phyloP scores from a whole-genome alignment of 23 tunicate genomes.

The Trididemnum miniatum region DNA sequence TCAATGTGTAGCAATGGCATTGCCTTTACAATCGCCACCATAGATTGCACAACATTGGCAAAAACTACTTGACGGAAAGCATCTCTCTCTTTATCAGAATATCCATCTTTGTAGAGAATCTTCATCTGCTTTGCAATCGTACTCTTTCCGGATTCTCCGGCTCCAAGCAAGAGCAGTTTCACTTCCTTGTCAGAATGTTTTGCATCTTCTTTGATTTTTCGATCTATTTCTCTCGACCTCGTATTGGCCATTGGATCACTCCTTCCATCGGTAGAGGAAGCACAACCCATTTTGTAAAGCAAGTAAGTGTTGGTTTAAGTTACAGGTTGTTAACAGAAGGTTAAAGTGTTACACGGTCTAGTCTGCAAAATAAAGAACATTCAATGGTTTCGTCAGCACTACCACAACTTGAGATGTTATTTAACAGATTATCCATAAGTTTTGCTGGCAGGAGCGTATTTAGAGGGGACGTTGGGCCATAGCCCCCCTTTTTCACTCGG shows the following conservation, averaged over 20 bases:
- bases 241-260: constrained; percentile 17
- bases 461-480: no score
- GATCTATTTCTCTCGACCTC: constrained; percentile 68
- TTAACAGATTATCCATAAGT: no score
- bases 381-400: no score
- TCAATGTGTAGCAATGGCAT: constrained; percentile 77
- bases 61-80: constrained; percentile 62
- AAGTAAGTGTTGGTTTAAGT: no score
- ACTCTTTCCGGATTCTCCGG: constrained; percentile 98
- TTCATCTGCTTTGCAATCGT: constrained; percentile 97
- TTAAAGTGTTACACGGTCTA: no score
- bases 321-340: no score
- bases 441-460: no score
- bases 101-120: constrained; percentile 92
- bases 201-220: constrained; percentile 73
- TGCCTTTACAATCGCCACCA: constrained; percentile 94
- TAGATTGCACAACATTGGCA: constrained; percentile 81
- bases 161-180: constrained; percentile 80
- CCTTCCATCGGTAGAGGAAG: constrained; percentile 53
- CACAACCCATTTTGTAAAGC: constrained; percentile 90
- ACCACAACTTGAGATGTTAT: no score
- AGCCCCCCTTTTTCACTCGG: no score
- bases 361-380: no score
- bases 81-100: constrained; percentile 67
- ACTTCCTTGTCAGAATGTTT: constrained; percentile 80